A percentile compares a stretch with the other conserved stretches of the same genome.
Evolutionary conservation across 2,888 invertebrate genomes (phyloP).

Genomic region (Disparrhopalites patrizii): DNA sequence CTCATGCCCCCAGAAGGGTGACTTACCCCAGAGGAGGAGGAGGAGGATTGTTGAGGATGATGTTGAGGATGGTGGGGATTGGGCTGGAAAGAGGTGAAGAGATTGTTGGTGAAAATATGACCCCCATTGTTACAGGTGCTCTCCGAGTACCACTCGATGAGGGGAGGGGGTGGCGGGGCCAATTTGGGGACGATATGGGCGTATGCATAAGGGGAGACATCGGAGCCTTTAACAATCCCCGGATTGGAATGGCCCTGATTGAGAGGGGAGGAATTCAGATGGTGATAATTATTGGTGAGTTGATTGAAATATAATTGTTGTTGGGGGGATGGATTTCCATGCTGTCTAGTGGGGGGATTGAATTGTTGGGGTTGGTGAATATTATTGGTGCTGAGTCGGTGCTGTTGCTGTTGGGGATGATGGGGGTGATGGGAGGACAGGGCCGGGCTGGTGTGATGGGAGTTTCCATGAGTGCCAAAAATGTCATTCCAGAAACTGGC

Average conservation of each 20-base stretch:
- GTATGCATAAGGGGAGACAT: constrained; percentile 48
- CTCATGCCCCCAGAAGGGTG: background rate
- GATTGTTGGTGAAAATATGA: constrained; percentile 47
- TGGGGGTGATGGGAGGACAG: background rate
- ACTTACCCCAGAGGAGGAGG: no score
- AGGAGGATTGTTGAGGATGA: constrained; percentile 27
- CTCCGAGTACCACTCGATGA: constrained; percentile 47
- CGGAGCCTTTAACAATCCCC: constrained; percentile 32
- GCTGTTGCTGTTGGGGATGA: background rate
- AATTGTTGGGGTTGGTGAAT: background rate
- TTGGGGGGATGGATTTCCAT: constrained; percentile 2
- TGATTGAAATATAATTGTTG: background rate
- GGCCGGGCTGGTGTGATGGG: constrained; percentile 5
- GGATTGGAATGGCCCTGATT: background rate
- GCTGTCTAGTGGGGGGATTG: background rate
- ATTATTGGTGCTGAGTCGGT: background rate
- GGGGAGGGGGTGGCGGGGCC: constrained; percentile 36
- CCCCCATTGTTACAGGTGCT: constrained; percentile 23
- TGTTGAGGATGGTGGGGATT: constrained; percentile 24
- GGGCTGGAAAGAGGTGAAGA: constrained; percentile 45
- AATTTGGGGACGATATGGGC: constrained; percentile 43
- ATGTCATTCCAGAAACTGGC: constrained; percentile 48
- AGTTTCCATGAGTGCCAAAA: constrained; percentile 32
- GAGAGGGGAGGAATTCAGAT: background rate
- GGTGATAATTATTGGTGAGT: constrained; percentile 10